Conservation (phyloP, 2,113 vertebrate genomes). For the Neolamprologus tretocephalus region DNA sequence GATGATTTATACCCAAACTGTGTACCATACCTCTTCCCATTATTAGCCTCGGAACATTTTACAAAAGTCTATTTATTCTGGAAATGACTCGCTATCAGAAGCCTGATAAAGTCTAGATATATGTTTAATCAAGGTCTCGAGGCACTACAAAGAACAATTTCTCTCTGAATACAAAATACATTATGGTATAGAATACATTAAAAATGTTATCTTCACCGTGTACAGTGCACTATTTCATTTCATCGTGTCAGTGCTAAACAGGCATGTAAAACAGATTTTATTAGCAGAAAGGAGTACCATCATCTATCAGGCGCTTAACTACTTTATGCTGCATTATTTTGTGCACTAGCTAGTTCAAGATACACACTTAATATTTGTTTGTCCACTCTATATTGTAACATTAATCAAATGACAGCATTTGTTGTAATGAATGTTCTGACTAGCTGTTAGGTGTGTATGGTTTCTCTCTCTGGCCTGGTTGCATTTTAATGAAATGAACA, state of each 20-base stretch:
- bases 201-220: neutral
- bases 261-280: neutral
- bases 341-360: neutral
- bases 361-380: neutral
- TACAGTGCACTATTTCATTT: neutral
- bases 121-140: neutral
- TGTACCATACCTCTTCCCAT: slow-evolving; percentile 5
- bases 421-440: neutral
- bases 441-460: slow-evolving; percentile 2
- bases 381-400: neutral
- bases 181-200: neutral
- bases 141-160: neutral
- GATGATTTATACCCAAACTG: neutral
- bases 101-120: neutral
- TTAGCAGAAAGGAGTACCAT: slow-evolving; percentile 1
- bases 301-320: slow-evolving; percentile 26
- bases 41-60: slow-evolving; percentile 4
- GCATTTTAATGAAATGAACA: slow-evolving; percentile 61
- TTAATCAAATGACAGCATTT: slow-evolving; percentile 1
- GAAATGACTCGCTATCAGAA: neutral
- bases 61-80: slow-evolving; percentile 9
- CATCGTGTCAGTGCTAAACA: slow-evolving; percentile 2
- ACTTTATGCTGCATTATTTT: neutral
- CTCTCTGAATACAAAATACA: neutral
- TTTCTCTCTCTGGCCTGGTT: slow-evolving; percentile 50